Evolutionary conservation across 2,888 invertebrate species (phyloP).

Genomic region (Microplitis manilae): DNA sequence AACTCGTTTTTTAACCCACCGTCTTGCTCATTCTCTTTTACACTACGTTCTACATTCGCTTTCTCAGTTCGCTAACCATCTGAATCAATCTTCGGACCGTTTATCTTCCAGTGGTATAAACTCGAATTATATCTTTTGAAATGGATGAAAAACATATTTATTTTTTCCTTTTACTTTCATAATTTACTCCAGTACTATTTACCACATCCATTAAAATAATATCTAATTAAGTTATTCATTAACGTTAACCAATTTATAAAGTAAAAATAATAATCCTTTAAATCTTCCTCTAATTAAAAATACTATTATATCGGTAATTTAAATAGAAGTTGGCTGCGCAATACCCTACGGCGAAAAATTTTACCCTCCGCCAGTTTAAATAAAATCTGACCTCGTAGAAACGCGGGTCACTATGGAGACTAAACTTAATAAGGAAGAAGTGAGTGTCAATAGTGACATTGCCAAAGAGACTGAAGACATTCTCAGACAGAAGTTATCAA

Average conservation of each 20-base stretch:
- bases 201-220: not conserved
- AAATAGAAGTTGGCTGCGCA: too few relatives aligned
- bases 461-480: too few relatives aligned
- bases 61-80: constrained; percentile 26
- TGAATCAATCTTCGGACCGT: constrained; percentile 45
- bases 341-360: too few relatives aligned
- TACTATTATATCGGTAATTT: too few relatives aligned
- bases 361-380: too few relatives aligned
- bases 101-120: constrained; percentile 36
- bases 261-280: too few relatives aligned
- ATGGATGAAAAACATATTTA: constrained; percentile 7
- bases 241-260: not conserved
- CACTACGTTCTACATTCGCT: constrained; percentile 20
- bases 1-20: constrained; percentile 21
- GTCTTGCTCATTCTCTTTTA: constrained; percentile 9
- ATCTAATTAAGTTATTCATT: not conserved
- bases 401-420: too few relatives aligned
- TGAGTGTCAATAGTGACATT: too few relatives aligned
- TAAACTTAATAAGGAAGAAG: too few relatives aligned
- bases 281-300: too few relatives aligned
- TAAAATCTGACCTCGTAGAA: too few relatives aligned
- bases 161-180: not conserved
- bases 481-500: too few relatives aligned
- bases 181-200: not conserved
- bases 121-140: constrained; percentile 24